A percentile compares a stretch with the other conserved stretches of the same genome.
Evolutionary conservation across 2,888 invertebrate species (phyloP).

Genomic region (Seladonia tumulorum): DNA sequence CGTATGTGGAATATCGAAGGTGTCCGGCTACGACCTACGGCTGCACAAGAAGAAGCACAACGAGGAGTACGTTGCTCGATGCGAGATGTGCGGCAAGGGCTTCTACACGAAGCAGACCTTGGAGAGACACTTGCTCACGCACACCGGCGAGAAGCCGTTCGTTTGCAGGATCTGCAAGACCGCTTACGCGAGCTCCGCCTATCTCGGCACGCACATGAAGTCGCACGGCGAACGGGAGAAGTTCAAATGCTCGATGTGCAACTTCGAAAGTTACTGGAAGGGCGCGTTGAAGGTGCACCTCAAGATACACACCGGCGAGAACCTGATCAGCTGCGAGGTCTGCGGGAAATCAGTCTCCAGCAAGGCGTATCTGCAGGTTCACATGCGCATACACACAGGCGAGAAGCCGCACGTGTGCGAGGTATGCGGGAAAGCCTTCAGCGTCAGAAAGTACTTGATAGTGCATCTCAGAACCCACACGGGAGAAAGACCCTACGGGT

Average conservation of each 20-base stretch:
- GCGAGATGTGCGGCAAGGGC: conserved; percentile 85
- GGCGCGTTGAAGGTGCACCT: conserved; percentile 84
- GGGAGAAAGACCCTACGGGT: conserved; percentile 80
- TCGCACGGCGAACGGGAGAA: conserved; percentile 82
- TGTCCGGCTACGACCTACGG: conserved; percentile 77
- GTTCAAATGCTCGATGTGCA: conserved; percentile 82
- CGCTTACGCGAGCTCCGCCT: conserved; percentile 85
- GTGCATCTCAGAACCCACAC: conserved; percentile 81
- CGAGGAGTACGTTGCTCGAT: conserved; percentile 85
- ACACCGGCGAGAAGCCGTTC: conserved; percentile 84
- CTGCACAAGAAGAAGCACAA: conserved; percentile 86
- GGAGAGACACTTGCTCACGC: conserved; percentile 84
- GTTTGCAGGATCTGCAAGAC: conserved; percentile 85
- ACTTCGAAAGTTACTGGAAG: conserved; percentile 84
- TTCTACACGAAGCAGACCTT: conserved; percentile 85
- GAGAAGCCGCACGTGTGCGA: conserved; percentile 79
- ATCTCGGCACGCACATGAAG: conserved; percentile 86
- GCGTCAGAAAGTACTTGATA: conserved; percentile 77
- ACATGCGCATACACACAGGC: conserved; percentile 79
- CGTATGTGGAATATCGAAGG: conserved; percentile 78
- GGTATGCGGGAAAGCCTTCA: conserved; percentile 78
- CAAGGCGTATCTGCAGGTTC: conserved; percentile 77
- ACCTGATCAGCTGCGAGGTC: conserved; percentile 81
- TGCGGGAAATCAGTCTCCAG: conserved; percentile 83
- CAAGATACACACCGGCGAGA: conserved; percentile 84